phyloP scores from a whole-genome alignment of 92 coral and sea anemone species.

The Heteractis magnifica region DNA sequence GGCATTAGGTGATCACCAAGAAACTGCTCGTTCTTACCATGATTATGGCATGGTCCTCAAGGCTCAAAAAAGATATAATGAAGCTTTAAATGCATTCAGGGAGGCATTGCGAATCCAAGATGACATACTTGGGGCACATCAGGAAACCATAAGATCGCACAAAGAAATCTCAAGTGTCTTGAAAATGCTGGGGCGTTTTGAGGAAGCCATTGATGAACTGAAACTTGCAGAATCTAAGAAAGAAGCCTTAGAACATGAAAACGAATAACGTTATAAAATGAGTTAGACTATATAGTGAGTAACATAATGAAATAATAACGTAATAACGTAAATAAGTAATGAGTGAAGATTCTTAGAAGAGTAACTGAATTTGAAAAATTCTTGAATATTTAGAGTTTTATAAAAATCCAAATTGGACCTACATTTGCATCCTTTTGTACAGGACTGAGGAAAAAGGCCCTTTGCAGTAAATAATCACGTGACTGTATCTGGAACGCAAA shows the following conservation, averaged over 20 bases:
- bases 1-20: constrained; percentile 91
- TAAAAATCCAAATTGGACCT: too few relatives aligned
- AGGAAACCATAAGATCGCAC: constrained; percentile 63
- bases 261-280: background rate
- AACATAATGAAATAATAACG: too few relatives aligned
- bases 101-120: constrained; percentile 84
- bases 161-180: constrained; percentile 49
- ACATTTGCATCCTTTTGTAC: too few relatives aligned
- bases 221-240: constrained; percentile 36
- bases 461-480: too few relatives aligned
- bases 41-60: constrained; percentile 78
- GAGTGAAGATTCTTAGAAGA: too few relatives aligned
- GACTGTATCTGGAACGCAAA: too few relatives aligned
- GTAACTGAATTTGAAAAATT: too few relatives aligned
- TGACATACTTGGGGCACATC: constrained; percentile 79
- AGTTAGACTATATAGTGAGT: too few relatives aligned
- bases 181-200: constrained; percentile 61
- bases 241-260: background rate
- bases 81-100: constrained; percentile 70
- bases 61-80: constrained; percentile 55
- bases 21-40: constrained; percentile 90
- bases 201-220: constrained; percentile 75
- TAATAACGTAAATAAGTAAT: too few relatives aligned
- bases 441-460: too few relatives aligned
- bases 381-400: too few relatives aligned